phyloP scores from a whole-genome alignment of 2,888 invertebrate species.

The Dilophus febrilis region DNA sequence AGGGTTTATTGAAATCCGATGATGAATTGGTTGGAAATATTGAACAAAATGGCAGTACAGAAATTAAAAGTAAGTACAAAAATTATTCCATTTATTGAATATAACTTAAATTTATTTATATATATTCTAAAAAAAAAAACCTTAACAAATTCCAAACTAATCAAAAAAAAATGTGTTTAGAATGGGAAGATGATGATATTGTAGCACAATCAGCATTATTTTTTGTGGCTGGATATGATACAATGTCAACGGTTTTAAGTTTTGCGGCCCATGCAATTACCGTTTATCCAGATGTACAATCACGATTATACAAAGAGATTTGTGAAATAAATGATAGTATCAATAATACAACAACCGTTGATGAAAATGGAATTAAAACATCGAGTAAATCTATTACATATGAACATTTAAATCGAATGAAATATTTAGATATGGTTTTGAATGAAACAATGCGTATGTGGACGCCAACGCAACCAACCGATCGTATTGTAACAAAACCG shows the following conservation, averaged over 20 bases:
- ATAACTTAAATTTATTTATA: background rate
- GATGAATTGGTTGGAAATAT: background rate
- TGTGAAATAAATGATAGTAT: too few relatives aligned
- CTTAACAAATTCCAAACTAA: too few relatives aligned
- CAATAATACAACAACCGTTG: too few relatives aligned
- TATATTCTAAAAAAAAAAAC: too few relatives aligned
- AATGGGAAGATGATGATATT: too few relatives aligned
- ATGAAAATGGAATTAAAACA: too few relatives aligned
- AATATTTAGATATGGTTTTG: too few relatives aligned
- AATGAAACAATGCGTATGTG: too few relatives aligned
- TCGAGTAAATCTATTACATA: too few relatives aligned
- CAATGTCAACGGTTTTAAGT: background rate
- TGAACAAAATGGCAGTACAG: background rate
- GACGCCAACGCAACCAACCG: background rate
- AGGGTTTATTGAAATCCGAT: conserved; percentile 9
- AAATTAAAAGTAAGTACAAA: background rate
- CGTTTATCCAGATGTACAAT: background rate
- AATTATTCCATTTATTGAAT: background rate
- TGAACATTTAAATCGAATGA: too few relatives aligned
- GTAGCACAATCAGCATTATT: background rate
- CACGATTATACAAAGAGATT: background rate
- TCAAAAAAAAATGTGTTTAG: too few relatives aligned
- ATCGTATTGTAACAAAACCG: background rate
- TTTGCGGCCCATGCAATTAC: background rate
- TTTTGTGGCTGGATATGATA: background rate